Evolutionary conservation across 2,113 vertebrate genomes (phyloP).

Genomic region (Amblyopsis rosae): DNA sequence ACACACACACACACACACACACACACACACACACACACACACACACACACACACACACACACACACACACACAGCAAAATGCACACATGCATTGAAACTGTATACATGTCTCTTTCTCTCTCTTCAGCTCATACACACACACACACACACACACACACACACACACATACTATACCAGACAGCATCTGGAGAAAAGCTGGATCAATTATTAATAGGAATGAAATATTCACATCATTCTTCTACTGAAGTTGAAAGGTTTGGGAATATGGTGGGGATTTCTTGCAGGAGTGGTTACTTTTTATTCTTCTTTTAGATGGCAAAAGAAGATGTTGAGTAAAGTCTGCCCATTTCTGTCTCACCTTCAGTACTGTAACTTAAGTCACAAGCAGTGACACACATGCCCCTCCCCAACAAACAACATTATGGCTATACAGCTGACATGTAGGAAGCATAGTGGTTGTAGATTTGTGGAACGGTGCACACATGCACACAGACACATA

Average conservation of each 20-base stretch:
- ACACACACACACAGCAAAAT: not conserved
- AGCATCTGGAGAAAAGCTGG: not conserved
- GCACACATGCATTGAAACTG: conserved; percentile 4
- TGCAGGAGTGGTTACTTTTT: not conserved
- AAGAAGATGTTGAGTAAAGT: too few relatives aligned
- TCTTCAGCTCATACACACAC: not conserved
- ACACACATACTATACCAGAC: conserved; percentile 1
- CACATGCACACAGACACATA: not conserved
- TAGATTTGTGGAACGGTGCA: not conserved
- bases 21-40: too few relatives aligned
- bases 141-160: conserved; percentile 16
- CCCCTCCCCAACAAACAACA: not conserved
- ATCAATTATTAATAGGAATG: too few relatives aligned
- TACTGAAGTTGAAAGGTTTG: too few relatives aligned
- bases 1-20: too few relatives aligned
- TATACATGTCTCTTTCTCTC: conserved; percentile 10
- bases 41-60: too few relatives aligned
- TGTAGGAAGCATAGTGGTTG: not conserved
- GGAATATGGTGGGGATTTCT: too few relatives aligned
- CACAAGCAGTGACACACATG: conserved; percentile 3
- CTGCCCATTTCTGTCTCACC: too few relatives aligned
- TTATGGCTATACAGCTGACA: not conserved
- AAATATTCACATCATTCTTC: too few relatives aligned
- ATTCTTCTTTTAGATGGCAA: not conserved
- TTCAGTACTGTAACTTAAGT: too few relatives aligned